These are phyloP conservation scores for Melitaea cinxia DNA, from an alignment of 1,140 invertebrate genomes.

Conservation along the genomic window DNA sequence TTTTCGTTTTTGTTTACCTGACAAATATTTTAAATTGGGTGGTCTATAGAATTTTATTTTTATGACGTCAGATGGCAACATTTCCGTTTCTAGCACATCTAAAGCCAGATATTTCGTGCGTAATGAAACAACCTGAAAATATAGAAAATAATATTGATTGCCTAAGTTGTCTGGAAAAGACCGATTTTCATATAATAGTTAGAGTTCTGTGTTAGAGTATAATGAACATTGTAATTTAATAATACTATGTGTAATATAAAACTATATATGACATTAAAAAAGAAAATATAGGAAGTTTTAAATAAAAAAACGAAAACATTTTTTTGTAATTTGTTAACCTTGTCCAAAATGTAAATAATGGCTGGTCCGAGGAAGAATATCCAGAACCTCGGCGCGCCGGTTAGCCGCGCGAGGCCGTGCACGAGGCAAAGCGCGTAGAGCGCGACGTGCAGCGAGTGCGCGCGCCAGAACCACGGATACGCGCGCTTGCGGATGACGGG, in stretches of 20 bases:
- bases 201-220: too few relatives aligned
- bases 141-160: background rate
- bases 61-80: slow-evolving; percentile 97
- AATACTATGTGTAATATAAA: too few relatives aligned
- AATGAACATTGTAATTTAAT: too few relatives aligned
- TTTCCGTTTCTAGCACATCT: slow-evolving; percentile 96
- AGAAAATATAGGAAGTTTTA: too few relatives aligned
- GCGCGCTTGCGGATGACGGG: slow-evolving; percentile 96
- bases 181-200: too few relatives aligned
- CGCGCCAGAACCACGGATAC: slow-evolving; percentile 98
- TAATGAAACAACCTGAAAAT: slow-evolving; percentile 91
- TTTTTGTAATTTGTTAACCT: too few relatives aligned
- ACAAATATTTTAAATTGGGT: slow-evolving; percentile 97
- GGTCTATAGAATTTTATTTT: slow-evolving; percentile 97
- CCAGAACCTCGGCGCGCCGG: slow-evolving; percentile 96
- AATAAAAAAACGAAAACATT: too few relatives aligned
- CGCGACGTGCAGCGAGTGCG: slow-evolving; percentile 96
- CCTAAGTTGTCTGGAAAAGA: too few relatives aligned
- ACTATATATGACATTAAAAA: too few relatives aligned
- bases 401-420: slow-evolving; percentile 96
- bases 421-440: slow-evolving; percentile 95
- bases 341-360: slow-evolving; percentile 94
- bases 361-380: slow-evolving; percentile 97
- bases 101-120: slow-evolving; percentile 96
- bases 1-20: slow-evolving; percentile 69